Base-by-base conservation (phyloP, 92 coral and sea anemone species). In the Parazoanthus swiftii region DNA sequence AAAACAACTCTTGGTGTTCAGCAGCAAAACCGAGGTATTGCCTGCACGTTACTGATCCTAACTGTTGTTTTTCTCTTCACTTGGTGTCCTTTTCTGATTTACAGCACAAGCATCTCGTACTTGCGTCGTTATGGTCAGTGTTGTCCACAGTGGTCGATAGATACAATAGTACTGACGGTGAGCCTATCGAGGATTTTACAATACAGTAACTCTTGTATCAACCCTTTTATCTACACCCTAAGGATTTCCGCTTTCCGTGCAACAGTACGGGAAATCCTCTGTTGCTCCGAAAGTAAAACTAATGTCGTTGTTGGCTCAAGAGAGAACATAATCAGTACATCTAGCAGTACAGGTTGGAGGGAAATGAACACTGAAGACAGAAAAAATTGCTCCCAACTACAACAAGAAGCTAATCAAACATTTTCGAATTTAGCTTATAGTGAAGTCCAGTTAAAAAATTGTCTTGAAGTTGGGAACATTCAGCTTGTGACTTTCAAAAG, bases 171-270 rank as follows among this genome's bases (percentile, higher is more conserved):
- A 6, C 46, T 81, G 50, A 43, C 50, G 18, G 29, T 66, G 5
- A 38, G 21, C 35, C 18, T 81, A 14, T 35, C 46, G 43, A 81
- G 36, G 46, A n/a, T 81, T 9, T 42, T 81, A 16, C 85, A 81
- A 39, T 81, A 81, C 75, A 59, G 85, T 42, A 81, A 81, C 33
- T 81, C 85, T 20, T 81, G 85, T 65, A 38, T 81, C 1, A 81
- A 81, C 3, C 85, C 85, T 36, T 81, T 81, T 23, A 81, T 81
- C 74, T 81, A 81, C 74, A 81, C 48, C 3, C 85, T 81, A 11
- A 81, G 74, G 46, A 81, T 81, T 59, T 37, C 85, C 38, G 37
- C 85, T 16, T 81, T 81, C 20, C 85, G 75, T 2, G 65, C 21
- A 21, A 75, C 85, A 38, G 46, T 81, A 10, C 23, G 75, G 85